These are phyloP conservation scores for Nannoperca obscura DNA, from an alignment of 2,797 vertebrate genomes.

Conservation along the genomic window DNA sequence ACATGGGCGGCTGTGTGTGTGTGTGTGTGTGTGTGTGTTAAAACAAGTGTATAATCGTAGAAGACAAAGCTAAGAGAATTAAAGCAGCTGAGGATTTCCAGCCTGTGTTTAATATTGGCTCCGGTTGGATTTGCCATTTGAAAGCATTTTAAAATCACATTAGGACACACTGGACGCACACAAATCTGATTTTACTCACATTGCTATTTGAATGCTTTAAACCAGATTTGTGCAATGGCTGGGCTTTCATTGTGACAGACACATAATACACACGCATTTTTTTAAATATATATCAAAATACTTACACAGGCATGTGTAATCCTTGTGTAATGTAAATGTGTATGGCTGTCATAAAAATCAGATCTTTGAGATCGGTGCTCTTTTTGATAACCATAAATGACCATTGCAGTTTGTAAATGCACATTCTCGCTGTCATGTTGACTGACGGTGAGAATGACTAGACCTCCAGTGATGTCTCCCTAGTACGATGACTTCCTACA, in stretches of 20 bases:
- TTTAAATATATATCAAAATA: background rate
- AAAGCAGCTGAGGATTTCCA: slow-evolving; percentile 13
- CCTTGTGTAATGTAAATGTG: background rate
- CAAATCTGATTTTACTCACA: background rate
- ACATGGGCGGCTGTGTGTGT: background rate
- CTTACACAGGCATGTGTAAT: too few species aligned
- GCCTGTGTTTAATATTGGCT: background rate
- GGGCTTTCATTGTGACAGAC: background rate
- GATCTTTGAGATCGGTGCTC: slow-evolving; percentile 8
- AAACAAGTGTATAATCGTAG: slow-evolving; percentile 4
- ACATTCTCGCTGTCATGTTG: slow-evolving; percentile 28
- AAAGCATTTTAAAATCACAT: slow-evolving; percentile 22
- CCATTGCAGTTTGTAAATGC: slow-evolving; percentile 42
- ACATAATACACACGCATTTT: background rate
- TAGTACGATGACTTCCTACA: background rate
- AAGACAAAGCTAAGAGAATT: slow-evolving; percentile 9
- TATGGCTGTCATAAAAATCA: slow-evolving; percentile 1
- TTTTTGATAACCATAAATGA: slow-evolving; percentile 38
- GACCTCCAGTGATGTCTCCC: slow-evolving; percentile 19
- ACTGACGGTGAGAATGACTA: background rate
- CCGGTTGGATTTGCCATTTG: background rate
- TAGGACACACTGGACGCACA: background rate
- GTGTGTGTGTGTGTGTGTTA: too few species aligned
- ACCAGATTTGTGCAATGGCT: slow-evolving; percentile 1
- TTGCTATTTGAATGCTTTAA: background rate